Conservation (phyloP, 1,140 invertebrate species). For the Brachionus calyciflorus region DNA sequence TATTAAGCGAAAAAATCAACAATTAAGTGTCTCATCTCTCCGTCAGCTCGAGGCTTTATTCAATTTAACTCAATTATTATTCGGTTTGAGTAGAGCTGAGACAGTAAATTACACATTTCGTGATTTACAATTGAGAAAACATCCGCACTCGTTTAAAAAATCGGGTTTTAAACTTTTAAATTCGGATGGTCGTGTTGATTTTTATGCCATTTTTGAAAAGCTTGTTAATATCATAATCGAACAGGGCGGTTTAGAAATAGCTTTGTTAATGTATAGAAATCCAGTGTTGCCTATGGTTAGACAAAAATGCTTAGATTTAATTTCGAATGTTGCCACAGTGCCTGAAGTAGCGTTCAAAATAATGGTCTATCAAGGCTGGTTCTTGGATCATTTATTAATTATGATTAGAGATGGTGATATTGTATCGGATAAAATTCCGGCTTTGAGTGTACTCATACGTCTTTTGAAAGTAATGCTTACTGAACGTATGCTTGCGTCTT, state of each 20-base stretch:
- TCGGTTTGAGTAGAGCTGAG: conserved; percentile 9
- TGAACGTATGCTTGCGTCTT: background rate
- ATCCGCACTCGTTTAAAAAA: conserved; percentile 8
- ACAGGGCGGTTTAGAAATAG: background rate
- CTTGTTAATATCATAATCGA: background rate
- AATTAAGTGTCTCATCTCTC: background rate
- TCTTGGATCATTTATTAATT: conserved; percentile 8
- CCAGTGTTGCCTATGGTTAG: background rate
- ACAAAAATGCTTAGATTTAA: conserved; percentile 42
- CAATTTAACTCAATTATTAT: conserved; percentile 39
- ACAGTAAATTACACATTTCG: conserved; percentile 38
- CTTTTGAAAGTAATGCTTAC: conserved; percentile 30
- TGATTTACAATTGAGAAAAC: conserved; percentile 6
- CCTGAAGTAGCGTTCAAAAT: background rate
- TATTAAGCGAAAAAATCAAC: background rate
- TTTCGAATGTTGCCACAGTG: conserved; percentile 9
- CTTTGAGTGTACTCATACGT: conserved; percentile 22
- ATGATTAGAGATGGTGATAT: conserved; percentile 42
- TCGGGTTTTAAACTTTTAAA: background rate
- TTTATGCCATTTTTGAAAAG: conserved; percentile 7
- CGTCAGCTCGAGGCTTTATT: conserved; percentile 42
- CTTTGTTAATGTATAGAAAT: conserved; percentile 16
- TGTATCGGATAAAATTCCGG: conserved; percentile 23
- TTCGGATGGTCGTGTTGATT: background rate
- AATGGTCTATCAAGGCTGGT: background rate